Percentiles rank a stretch among this genome's conserved stretches.
Conservation (phyloP, 1,140 invertebrate genomes). For the Asbolus verrucosus region DNA sequence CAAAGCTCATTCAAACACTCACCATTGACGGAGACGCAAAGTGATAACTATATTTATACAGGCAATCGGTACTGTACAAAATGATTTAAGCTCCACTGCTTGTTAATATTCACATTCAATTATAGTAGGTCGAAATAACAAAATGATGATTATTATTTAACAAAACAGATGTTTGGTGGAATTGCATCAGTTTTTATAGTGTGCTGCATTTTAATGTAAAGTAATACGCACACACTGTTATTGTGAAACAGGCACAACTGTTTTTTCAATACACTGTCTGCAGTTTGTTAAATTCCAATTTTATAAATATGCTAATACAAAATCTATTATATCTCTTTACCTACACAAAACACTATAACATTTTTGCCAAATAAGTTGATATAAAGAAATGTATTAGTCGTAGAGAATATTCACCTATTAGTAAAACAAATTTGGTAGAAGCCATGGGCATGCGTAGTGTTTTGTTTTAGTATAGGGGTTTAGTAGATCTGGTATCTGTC, state of each 20-base stretch:
- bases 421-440: too few species aligned
- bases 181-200: slow-evolving; percentile 41
- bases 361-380: too few species aligned
- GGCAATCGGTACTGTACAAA: slow-evolving; percentile 53
- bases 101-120: too few species aligned
- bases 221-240: slow-evolving; percentile 47
- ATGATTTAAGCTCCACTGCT: slow-evolving; percentile 52
- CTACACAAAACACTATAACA: too few species aligned
- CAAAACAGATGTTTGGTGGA: slow-evolving; percentile 48
- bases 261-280: slow-evolving; percentile 47
- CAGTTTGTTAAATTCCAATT: slow-evolving; percentile 35
- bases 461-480: too few species aligned
- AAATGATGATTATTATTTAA: not conserved
- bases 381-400: too few species aligned
- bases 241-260: slow-evolving; percentile 38
- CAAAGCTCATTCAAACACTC: slow-evolving; percentile 51
- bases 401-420: too few species aligned
- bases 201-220: slow-evolving; percentile 45
- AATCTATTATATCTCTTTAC: too few species aligned
- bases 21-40: slow-evolving; percentile 56
- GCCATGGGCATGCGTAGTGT: too few species aligned
- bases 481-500: too few species aligned
- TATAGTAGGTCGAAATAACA: slow-evolving; percentile 34
- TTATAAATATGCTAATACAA: not conserved
- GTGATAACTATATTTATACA: slow-evolving; percentile 60